These are phyloP conservation scores for Griposia aprilina DNA, from an alignment of 2,888 invertebrate species.

Conservation along the genomic window DNA sequence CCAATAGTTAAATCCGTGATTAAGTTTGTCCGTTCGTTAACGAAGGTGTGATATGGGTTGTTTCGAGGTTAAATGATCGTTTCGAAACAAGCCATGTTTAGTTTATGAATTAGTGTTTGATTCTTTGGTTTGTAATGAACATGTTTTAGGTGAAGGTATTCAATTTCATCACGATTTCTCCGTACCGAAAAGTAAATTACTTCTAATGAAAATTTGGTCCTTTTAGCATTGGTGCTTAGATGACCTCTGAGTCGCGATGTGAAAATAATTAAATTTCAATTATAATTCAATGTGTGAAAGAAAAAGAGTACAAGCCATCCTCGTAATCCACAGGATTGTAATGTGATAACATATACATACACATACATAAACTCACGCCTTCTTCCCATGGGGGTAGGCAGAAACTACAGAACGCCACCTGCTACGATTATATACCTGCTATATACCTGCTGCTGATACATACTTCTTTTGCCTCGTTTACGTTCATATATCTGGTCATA, in stretches of 20 bases:
- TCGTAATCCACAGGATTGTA: neutral
- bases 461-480: too few relatives aligned
- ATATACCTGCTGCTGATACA: too few relatives aligned
- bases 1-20: constrained; percentile 76
- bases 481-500: too few relatives aligned
- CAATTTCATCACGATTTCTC: constrained; percentile 50
- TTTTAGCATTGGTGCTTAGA: neutral
- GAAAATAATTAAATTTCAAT: neutral
- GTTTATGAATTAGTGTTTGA: constrained; percentile 67
- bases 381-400: too few relatives aligned
- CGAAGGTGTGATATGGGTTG: constrained; percentile 69
- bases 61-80: constrained; percentile 69
- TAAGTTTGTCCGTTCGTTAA: constrained; percentile 72
- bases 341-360: too few relatives aligned
- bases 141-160: constrained; percentile 54
- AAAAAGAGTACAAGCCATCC: neutral
- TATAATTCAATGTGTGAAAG: neutral
- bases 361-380: too few relatives aligned
- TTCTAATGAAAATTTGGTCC: neutral
- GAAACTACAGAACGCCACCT: too few relatives aligned
- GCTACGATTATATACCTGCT: too few relatives aligned
- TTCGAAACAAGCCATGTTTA: constrained; percentile 68
- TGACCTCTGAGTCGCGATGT: neutral
- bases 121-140: constrained; percentile 65
- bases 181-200: neutral